Conservation (phyloP, 2,113 vertebrate species). For the Daboia siamensis region DNA sequence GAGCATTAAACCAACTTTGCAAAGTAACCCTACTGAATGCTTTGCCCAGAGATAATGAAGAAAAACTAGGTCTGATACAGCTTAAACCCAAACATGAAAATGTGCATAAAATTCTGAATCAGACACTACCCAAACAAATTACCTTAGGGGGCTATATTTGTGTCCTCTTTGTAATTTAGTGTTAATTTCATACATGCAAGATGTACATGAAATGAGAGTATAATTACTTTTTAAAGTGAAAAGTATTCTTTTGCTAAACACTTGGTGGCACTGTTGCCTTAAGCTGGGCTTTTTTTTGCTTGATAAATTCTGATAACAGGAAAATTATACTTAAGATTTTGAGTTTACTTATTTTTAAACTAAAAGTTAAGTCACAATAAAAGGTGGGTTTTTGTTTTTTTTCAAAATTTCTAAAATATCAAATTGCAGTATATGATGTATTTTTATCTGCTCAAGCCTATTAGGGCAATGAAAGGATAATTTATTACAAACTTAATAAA, state of each 20-base stretch:
- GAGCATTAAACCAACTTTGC: background rate
- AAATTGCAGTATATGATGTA: background rate
- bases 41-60: background rate
- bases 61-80: background rate
- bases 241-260: conserved; percentile 46
- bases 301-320: conserved; percentile 26
- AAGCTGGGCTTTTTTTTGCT: conserved; percentile 3
- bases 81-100: background rate
- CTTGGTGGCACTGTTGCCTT: conserved; percentile 67
- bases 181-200: background rate
- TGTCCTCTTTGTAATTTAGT: background rate
- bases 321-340: background rate
- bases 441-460: background rate
- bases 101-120: background rate
- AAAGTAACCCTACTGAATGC: background rate
- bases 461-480: background rate
- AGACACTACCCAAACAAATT: background rate
- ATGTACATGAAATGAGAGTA: background rate
- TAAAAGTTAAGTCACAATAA: background rate
- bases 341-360: background rate
- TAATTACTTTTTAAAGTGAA: background rate
- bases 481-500: background rate
- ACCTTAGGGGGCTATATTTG: background rate
- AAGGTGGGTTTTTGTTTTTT: background rate
- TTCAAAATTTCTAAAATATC: background rate